These are phyloP conservation scores for Drosophila tanythrix DNA, from an alignment of 2,888 invertebrate species.

Conservation along the genomic window DNA sequence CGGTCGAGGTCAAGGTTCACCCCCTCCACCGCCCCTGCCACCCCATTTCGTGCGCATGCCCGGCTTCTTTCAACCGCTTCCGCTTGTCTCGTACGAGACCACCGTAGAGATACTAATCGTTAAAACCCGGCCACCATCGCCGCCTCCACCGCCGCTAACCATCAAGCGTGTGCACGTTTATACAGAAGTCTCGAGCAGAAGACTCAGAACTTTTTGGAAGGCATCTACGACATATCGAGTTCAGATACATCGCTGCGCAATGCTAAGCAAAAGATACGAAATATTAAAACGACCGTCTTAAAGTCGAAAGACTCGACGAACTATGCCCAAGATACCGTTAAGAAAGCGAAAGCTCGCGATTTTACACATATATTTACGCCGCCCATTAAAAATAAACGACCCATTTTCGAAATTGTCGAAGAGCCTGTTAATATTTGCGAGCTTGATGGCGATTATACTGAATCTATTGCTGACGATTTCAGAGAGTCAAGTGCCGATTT, in stretches of 20 bases:
- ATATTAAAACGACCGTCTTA: conserved; percentile 83
- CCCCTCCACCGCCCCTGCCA: conserved; percentile 79
- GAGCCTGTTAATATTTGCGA: conserved; percentile 73
- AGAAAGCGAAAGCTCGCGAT: conserved; percentile 85
- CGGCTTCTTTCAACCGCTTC: conserved; percentile 85
- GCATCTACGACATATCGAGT: conserved; percentile 80
- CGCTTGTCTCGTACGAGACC: conserved; percentile 84
- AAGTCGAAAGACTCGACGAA: conserved; percentile 84
- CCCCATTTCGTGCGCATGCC: conserved; percentile 84
- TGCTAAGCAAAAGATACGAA: conserved; percentile 84
- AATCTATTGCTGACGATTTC: conserved; percentile 81
- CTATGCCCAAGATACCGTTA: conserved; percentile 85
- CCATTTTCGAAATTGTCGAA: conserved; percentile 84
- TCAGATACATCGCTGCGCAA: conserved; percentile 83
- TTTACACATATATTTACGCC: conserved; percentile 85
- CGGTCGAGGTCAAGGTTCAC: conserved; percentile 71
- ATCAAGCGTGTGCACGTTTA: conserved; percentile 83
- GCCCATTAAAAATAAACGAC: conserved; percentile 81
- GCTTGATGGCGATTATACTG: conserved; percentile 76
- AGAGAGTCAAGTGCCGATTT: conserved; percentile 80
- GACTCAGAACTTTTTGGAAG: conserved; percentile 84
- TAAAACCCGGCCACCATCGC: conserved; percentile 82
- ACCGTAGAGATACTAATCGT: conserved; percentile 84
- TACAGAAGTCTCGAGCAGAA: conserved; percentile 84
- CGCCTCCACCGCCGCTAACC: conserved; percentile 82